Conservation (phyloP, 2,113 vertebrate genomes). For the Illadopsis cleaveri region DNA sequence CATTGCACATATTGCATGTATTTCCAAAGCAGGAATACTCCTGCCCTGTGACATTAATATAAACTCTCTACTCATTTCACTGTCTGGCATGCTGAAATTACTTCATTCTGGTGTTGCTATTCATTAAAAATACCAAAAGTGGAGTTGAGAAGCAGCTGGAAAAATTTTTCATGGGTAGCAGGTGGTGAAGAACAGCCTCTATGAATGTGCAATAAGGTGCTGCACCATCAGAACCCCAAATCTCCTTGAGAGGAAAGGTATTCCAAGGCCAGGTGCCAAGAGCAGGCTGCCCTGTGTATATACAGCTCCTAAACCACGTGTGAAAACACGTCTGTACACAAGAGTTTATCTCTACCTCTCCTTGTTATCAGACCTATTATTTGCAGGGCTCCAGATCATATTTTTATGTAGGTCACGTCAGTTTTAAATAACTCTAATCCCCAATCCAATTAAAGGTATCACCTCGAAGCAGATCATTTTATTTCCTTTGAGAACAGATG, state of each 20-base stretch:
- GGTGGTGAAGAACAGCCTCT: neutral
- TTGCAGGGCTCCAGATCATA: neutral
- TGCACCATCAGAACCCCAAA: neutral
- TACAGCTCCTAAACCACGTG: neutral
- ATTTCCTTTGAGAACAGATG: slow-evolving; percentile 50
- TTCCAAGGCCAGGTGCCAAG: neutral
- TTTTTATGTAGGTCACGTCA: neutral
- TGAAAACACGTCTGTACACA: neutral
- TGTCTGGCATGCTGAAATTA: neutral
- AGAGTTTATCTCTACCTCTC: neutral
- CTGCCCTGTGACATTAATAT: neutral
- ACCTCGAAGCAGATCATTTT: slow-evolving; percentile 16
- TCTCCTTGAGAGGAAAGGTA: neutral
- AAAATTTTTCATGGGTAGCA: neutral
- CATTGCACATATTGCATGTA: rapidly evolving
- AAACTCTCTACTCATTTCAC: neutral
- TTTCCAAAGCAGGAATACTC: neutral
- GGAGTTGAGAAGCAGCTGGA: neutral
- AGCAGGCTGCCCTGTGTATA: neutral
- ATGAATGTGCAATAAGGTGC: neutral
- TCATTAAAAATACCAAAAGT: neutral
- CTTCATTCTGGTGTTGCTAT: neutral
- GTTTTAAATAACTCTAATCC: slow-evolving; percentile 55
- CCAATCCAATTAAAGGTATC: slow-evolving; percentile 48
- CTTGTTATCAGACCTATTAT: neutral